Evolutionary conservation across 92 coral and sea anemone genomes (phyloP).

Genomic region (Parazoanthus atlanticus): DNA sequence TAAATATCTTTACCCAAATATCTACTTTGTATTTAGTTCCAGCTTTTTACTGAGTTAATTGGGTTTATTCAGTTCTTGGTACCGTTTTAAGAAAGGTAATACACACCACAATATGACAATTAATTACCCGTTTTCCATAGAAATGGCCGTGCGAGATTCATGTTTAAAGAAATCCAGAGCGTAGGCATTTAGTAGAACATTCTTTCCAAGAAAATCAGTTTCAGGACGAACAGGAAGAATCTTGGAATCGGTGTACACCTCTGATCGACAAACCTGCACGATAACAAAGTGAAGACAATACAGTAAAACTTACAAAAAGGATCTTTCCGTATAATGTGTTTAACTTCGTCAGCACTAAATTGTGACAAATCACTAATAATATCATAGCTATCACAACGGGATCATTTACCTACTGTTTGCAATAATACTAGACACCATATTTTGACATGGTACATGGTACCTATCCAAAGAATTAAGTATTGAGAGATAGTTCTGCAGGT

Average conservation of each 20-base stretch:
- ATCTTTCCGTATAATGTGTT: neutral
- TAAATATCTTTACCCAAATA: neutral
- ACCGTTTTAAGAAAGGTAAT: neutral
- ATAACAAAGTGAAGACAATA: neutral
- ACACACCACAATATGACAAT: neutral
- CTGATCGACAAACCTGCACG: constrained; percentile 51
- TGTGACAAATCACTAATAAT: neutral
- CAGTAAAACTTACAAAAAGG: neutral
- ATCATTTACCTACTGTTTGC: neutral
- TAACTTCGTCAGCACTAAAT: constrained; percentile 6
- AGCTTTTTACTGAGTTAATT: neutral
- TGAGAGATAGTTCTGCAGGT: too few species aligned
- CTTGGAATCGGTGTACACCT: constrained; percentile 72
- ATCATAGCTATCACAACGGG: neutral
- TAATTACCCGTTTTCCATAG: constrained; percentile 59
- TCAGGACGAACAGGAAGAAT: constrained; percentile 61
- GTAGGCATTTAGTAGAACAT: constrained; percentile 60
- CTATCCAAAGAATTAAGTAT: too few species aligned
- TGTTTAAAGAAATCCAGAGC: constrained; percentile 82
- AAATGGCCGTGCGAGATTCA: constrained; percentile 50
- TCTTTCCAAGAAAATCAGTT: constrained; percentile 15
- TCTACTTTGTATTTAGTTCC: too few species aligned
- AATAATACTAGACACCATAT: neutral
- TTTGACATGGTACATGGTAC: neutral
- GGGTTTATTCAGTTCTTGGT: neutral